phyloP scores from a whole-genome alignment of 2,797 vertebrate species.

The Molothrus ater region DNA sequence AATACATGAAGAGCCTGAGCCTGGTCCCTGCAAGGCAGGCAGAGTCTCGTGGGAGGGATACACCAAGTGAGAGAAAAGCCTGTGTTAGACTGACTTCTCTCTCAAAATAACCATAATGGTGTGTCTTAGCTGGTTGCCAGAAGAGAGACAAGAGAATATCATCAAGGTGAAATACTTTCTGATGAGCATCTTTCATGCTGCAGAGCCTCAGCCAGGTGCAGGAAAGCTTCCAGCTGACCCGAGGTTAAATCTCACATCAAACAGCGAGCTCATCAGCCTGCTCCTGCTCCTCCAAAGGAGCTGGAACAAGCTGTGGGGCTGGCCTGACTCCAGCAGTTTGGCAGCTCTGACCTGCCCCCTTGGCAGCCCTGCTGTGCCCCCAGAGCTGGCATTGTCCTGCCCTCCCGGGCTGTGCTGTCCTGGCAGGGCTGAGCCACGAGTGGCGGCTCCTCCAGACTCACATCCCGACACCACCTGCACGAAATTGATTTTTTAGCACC shows the following conservation, averaged over 20 bases:
- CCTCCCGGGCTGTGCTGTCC: fast-evolving
- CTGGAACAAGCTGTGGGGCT: neutral
- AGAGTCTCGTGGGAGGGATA: neutral
- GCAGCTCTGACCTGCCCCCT: neutral
- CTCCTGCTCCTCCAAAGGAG: neutral
- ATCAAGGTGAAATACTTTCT: conserved; percentile 29
- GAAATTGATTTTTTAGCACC: neutral
- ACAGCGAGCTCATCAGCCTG: neutral
- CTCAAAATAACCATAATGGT: conserved; percentile 6
- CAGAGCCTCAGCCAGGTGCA: neutral
- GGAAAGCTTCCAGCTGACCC: conserved; percentile 4
- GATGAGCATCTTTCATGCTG: neutral
- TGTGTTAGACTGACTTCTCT: neutral
- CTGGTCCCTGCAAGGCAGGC: neutral
- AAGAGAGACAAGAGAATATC: neutral
- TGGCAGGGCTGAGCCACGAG: neutral
- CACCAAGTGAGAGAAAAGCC: neutral
- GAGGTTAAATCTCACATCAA: neutral
- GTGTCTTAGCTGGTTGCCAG: conserved; percentile 13
- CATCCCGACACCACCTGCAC: neutral
- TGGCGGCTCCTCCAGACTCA: fast-evolving
- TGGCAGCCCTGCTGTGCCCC: neutral
- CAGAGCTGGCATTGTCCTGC: neutral
- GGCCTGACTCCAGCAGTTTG: neutral
- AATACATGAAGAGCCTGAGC: conserved; percentile 36